Percentiles rank a stretch among this genome's conserved stretches.
Evolutionary conservation across 2,888 invertebrate genomes (phyloP).

Genomic region (Andricus quercusramuli): DNA sequence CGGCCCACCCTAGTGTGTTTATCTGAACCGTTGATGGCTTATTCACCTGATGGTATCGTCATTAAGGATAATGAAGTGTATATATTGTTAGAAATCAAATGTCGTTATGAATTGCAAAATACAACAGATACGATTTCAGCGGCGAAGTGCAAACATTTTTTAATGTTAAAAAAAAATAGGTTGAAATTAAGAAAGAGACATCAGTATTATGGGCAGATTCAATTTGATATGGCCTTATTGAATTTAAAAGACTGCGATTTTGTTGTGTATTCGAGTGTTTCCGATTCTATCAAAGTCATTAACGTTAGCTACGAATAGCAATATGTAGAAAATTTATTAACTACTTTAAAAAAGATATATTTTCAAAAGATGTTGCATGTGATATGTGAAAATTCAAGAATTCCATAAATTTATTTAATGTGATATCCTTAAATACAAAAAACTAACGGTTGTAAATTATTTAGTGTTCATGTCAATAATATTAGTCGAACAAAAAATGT

Average conservation of each 20-base stretch:
- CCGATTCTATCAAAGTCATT: conserved; percentile 42
- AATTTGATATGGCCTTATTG: conserved; percentile 44
- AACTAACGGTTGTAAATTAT: not conserved
- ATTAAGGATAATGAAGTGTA: too few species aligned
- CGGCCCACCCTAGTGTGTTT: too few species aligned
- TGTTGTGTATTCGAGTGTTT: conserved; percentile 49
- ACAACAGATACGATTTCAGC: not conserved
- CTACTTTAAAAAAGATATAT: conserved; percentile 49
- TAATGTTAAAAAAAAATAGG: not conserved
- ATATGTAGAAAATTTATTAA: conserved; percentile 46
- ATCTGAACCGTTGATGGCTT: too few species aligned
- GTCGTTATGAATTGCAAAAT: not conserved
- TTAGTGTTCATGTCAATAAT: not conserved
- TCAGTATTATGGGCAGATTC: conserved; percentile 46
- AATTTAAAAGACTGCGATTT: conserved; percentile 52
- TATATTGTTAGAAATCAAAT: not conserved
- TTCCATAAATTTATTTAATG: not conserved
- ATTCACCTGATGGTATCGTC: too few species aligned
- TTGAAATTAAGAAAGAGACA: conserved; percentile 37
- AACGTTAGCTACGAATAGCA: conserved; percentile 47
- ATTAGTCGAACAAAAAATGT: too few species aligned
- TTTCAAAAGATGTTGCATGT: conserved; percentile 52
- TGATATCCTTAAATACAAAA: not conserved
- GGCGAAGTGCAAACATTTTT: not conserved
- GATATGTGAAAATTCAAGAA: conserved; percentile 37